These are phyloP conservation scores for Tipula unca DNA, from an alignment of 2,888 invertebrate species.

Conservation along the genomic window DNA sequence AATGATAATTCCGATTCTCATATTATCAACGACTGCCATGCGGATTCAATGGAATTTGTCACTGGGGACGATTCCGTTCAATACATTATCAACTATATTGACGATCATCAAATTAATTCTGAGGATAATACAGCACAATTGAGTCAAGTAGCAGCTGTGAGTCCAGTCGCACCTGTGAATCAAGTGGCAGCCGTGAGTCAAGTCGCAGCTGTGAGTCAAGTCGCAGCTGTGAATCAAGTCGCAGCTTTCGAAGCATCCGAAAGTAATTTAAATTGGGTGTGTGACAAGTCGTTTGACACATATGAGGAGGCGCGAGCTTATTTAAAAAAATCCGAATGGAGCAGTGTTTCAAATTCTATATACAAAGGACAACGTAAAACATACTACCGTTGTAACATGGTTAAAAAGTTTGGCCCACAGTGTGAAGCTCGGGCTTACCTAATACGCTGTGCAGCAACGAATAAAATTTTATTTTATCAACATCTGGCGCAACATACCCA, in stretches of 20 bases:
- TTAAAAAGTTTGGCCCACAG: background rate
- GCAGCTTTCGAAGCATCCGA: no score
- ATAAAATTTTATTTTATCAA: background rate
- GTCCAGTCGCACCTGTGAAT: no score
- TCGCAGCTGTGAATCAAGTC: no score
- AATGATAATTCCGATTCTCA: background rate
- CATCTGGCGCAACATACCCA: background rate
- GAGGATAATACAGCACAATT: background rate
- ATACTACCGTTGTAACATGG: background rate
- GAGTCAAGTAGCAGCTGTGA: background rate
- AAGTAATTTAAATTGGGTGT: background rate
- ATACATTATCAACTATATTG: background rate
- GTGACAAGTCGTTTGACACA: background rate
- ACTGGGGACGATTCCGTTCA: background rate
- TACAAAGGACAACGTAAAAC: background rate
- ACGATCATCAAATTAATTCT: background rate
- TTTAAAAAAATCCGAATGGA: background rate
- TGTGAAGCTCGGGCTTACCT: background rate
- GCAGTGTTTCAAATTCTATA: background rate
- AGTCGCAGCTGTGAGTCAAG: no score
- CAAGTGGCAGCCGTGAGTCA: no score
- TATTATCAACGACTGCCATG: background rate
- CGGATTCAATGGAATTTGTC: background rate
- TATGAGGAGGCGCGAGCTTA: background rate
- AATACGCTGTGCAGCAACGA: background rate